phyloP scores from a whole-genome alignment of 2,113 vertebrate species.

The Ictalurus furcatus region DNA sequence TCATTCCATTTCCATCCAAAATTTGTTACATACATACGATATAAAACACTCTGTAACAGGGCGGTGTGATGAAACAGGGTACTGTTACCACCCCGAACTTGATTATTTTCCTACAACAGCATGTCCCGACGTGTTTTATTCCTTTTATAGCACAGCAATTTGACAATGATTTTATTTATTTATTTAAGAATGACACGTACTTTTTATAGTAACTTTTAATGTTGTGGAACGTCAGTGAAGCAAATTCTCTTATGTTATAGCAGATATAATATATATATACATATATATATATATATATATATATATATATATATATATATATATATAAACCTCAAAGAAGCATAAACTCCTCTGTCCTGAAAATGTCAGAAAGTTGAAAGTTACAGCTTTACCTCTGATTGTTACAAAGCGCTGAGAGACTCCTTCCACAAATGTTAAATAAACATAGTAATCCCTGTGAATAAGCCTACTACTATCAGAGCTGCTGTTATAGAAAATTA shows the following conservation, averaged over 20 bases:
- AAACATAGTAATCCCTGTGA: not conserved
- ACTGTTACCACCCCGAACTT: not conserved
- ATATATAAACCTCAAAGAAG: not conserved
- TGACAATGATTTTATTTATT: not conserved
- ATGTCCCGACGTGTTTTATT: not conserved
- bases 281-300: too few species aligned
- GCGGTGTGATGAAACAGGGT: not conserved
- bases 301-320: too few species aligned
- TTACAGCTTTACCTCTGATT: not conserved
- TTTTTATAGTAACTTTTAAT: too few species aligned
- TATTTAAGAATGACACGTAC: too few species aligned
- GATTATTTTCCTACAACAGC: not conserved
- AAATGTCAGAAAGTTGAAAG: not conserved
- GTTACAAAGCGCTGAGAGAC: too few species aligned
- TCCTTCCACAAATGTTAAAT: not conserved
- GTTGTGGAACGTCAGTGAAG: too few species aligned
- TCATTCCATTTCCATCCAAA: not conserved
- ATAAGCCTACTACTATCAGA: not conserved
- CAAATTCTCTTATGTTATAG: too few species aligned
- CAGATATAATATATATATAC: too few species aligned
- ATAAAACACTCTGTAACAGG: not conserved
- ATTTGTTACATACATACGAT: not conserved
- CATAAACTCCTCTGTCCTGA: not conserved
- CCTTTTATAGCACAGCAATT: not conserved
- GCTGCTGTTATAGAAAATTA: not conserved